Evolutionary conservation across 2,888 invertebrate genomes (phyloP).

Genomic region (Drosophila trichaetosa): DNA sequence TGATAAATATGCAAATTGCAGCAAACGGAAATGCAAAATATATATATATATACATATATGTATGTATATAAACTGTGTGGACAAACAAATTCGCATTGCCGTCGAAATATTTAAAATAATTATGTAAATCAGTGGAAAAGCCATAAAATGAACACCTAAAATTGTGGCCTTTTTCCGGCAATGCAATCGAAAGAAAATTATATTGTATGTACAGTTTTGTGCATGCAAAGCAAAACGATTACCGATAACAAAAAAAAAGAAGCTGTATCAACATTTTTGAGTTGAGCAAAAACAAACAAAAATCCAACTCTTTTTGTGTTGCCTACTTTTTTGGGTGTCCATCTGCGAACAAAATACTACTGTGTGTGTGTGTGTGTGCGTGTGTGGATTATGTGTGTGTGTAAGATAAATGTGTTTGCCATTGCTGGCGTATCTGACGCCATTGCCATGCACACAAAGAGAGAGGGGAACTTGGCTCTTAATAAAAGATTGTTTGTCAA

Average conservation of each 20-base stretch:
- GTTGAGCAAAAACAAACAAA: conserved; percentile 7
- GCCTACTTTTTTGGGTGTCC: conserved; percentile 41
- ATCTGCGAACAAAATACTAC: conserved; percentile 10
- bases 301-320: conserved; percentile 17
- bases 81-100: conserved; percentile 42
- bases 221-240: conserved; percentile 51
- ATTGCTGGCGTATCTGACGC: conserved; percentile 47
- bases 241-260: conserved; percentile 37
- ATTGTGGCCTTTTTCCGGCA: conserved; percentile 44
- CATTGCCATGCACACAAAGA: conserved; percentile 21
- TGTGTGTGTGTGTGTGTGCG: neutral
- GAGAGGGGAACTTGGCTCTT: conserved; percentile 31
- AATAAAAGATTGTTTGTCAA: conserved; percentile 72
- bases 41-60: neutral
- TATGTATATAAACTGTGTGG: neutral
- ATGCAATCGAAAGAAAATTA: conserved; percentile 15
- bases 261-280: conserved; percentile 10
- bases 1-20: conserved; percentile 14
- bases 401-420: neutral
- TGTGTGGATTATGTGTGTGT: conserved; percentile 5
- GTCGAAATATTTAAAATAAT: conserved; percentile 48
- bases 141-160: conserved; percentile 46
- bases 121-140: conserved; percentile 45
- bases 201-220: conserved; percentile 30
- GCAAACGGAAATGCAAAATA: conserved; percentile 21